phyloP scores from a whole-genome alignment of 2,797 vertebrate species.

The Manis pentadactyla region DNA sequence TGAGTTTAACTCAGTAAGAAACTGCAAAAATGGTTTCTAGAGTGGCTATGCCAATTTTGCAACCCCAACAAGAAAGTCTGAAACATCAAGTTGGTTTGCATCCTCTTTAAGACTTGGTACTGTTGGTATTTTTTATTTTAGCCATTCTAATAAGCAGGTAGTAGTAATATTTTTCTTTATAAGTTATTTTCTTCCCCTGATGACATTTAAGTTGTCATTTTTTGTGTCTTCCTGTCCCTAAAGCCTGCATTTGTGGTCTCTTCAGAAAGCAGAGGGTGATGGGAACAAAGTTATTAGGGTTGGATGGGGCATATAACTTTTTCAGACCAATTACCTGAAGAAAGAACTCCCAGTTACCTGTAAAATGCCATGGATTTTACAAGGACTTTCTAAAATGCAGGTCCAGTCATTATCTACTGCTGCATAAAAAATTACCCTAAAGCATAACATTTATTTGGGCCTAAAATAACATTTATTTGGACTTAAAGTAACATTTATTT shows the following conservation, averaged over 20 bases:
- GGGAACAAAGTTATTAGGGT: not conserved
- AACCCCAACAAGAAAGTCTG: not conserved
- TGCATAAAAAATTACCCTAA: not conserved
- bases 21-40: not conserved
- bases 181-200: not conserved
- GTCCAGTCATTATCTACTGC: not conserved
- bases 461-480: not conserved
- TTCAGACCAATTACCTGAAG: not conserved
- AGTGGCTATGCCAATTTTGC: not conserved
- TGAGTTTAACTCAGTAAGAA: constrained; percentile 13
- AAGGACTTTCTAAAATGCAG: not conserved
- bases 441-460: not conserved
- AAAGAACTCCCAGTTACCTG: not conserved
- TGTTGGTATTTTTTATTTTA: not conserved
- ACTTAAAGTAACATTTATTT: not conserved
- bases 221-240: not conserved
- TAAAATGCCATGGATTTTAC: not conserved
- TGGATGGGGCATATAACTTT: not conserved
- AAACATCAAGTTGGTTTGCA: not conserved
- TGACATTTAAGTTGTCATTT: not conserved
- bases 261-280: not conserved
- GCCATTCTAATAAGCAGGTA: not conserved
- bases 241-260: not conserved
- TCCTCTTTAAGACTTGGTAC: not conserved
- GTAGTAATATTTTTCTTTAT: not conserved